phyloP scores from a whole-genome alignment of 2,113 vertebrate species.

The Archocentrus centrarchus region DNA sequence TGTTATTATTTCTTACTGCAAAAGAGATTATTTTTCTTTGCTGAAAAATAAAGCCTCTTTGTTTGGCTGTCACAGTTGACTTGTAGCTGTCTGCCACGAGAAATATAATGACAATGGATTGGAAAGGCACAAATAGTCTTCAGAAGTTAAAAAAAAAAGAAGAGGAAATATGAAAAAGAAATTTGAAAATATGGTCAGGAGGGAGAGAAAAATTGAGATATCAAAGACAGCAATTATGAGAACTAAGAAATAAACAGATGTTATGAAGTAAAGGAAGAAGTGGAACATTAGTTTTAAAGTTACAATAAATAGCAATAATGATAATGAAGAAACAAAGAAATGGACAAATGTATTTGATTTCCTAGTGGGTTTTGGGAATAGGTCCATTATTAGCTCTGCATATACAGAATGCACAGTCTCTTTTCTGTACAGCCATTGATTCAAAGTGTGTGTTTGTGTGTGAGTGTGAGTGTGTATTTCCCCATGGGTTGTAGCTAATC shows the following conservation, averaged over 20 bases:
- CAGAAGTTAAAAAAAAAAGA: slow-evolving; percentile 18
- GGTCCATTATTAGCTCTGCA: slow-evolving; percentile 40
- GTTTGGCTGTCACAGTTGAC: slow-evolving; percentile 61
- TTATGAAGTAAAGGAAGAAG: background rate
- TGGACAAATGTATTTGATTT: slow-evolving; percentile 31
- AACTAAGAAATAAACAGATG: slow-evolving; percentile 18
- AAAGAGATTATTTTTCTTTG: slow-evolving; percentile 34
- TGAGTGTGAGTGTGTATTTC: slow-evolving; percentile 32
- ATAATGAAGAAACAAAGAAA: slow-evolving; percentile 7
- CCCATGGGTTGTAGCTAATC: slow-evolving; percentile 69
- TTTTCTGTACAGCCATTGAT: slow-evolving; percentile 48
- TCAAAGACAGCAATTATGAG: background rate
- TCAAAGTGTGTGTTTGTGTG: slow-evolving; percentile 41
- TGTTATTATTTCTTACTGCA: slow-evolving; percentile 26
- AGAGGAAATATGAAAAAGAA: slow-evolving; percentile 3
- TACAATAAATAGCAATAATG: background rate
- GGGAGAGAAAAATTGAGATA: background rate
- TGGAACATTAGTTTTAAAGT: background rate
- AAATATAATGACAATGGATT: slow-evolving; percentile 41
- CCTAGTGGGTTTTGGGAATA: slow-evolving; percentile 16
- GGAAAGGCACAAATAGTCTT: slow-evolving; percentile 19
- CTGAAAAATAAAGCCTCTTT: slow-evolving; percentile 47
- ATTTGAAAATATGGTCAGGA: slow-evolving; percentile 22
- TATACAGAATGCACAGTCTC: slow-evolving; percentile 29
- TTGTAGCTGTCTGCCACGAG: slow-evolving; percentile 43